Evolutionary conservation across 2,113 vertebrate genomes (phyloP), one percentile per base, ranked within the genome.

Genomic region (Machaerirhynchus nigripectus): DNA sequence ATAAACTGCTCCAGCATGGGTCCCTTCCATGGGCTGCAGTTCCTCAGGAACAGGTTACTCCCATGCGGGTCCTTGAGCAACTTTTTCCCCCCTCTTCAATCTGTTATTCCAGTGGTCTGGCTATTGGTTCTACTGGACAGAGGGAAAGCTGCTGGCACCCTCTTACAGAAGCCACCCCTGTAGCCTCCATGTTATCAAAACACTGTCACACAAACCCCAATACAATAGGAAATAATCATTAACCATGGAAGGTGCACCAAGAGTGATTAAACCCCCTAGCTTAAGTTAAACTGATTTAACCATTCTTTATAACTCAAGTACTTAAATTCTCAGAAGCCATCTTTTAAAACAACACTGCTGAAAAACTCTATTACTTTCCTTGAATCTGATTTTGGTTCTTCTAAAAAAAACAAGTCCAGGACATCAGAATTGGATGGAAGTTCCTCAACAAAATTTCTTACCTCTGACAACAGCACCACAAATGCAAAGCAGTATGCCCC

Each of bases 1-100:
- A 42, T 18, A 8, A 69, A 19, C 49, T 55, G 30, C 52, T 79
- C 4, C 30, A 84, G 37, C 1, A 4, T 21, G n/a, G 16, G 10
- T 49, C 22, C 14, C 13, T 37, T 67, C 27, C 35, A 52, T 2
- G 13, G 13, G 37, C 3, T 49, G 46, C 53, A 53, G 33, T 26
- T 9, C 33, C 46, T 30, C 52, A 53, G 53, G 77, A 59, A 24
- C 23, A 67, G 13, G 6, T 5, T 65, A 1, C 26, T 68, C 12
- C 33, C 68, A 20, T 2, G 35, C 28, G n/a, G 8, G 12, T 60
- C 5, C 20, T 24, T 56, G 27, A 6, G 26, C 61, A 68, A 11
- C 9, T 26, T 55, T 35, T 3, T 0, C 1, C 7, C 19, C 30
- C 1, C 3, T 30, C 56, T 83, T 73, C 57, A 40, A 56, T 11